Conservation (phyloP, 2,113 vertebrate species). For the Pontoporia blainvillei region DNA sequence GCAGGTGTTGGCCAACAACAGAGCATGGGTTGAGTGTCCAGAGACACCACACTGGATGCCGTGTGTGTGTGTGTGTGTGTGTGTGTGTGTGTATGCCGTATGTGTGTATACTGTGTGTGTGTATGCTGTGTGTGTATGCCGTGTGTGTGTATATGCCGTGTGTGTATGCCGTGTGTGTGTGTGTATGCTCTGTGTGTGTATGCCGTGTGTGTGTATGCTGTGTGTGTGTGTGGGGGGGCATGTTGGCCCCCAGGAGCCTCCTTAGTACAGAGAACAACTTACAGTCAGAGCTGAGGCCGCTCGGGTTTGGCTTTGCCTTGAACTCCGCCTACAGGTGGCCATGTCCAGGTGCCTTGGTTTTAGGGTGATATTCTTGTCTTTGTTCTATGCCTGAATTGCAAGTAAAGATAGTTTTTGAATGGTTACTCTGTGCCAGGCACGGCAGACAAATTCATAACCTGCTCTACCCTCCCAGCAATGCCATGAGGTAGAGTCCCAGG, state of each 20-base stretch:
- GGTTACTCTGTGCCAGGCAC: not conserved
- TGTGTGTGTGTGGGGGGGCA: not conserved
- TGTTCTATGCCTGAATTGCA: not conserved
- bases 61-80: no score
- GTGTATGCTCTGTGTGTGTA: no score
- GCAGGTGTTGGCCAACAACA: not conserved
- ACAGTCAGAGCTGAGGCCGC: not conserved
- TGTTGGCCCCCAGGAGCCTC: not conserved
- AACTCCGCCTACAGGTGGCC: not conserved
- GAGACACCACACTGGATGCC: not conserved
- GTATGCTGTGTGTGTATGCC: no score
- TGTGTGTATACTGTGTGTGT: not conserved
- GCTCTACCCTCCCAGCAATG: not conserved
- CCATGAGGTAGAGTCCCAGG: not conserved
- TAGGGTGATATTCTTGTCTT: not conserved
- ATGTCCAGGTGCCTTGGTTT: not conserved
- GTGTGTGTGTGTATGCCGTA: no score
- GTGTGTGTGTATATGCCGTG: no score
- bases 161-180: not conserved
- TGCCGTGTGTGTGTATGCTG: not conserved
- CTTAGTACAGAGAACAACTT: not conserved
- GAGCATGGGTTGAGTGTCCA: not conserved
- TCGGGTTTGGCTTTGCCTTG: not conserved
- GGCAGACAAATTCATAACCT: not conserved
- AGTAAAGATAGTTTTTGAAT: not conserved